Evolutionary conservation across 2,888 invertebrate genomes (phyloP).

Genomic region (Poecilobothrus nobilitatus): DNA sequence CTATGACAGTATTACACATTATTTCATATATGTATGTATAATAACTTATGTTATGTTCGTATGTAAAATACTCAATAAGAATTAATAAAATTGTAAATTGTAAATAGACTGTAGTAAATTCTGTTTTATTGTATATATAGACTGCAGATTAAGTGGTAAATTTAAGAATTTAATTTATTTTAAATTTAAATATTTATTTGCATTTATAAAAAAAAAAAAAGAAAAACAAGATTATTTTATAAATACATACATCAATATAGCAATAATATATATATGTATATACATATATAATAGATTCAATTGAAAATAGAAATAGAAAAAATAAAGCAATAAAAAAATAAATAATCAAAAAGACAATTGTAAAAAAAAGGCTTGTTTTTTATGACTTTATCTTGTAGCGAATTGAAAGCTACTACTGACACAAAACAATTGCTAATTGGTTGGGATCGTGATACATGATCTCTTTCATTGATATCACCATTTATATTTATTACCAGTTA

Average conservation of each 20-base stretch:
- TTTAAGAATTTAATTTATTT: neutral
- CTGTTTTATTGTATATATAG: neutral
- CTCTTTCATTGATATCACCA: conserved; percentile 1
- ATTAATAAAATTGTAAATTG: no score
- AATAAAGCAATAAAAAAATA: no score
- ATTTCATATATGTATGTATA: neutral
- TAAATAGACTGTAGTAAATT: neutral
- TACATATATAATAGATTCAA: neutral
- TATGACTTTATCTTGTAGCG: conserved; percentile 1
- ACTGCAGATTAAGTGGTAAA: neutral
- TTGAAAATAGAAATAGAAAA: neutral
- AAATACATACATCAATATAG: no score
- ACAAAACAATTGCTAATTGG: conserved; percentile 6
- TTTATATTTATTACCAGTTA: neutral
- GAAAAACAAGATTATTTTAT: neutral
- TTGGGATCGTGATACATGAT: conserved; percentile 4
- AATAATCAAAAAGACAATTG: no score
- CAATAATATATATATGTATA: no score
- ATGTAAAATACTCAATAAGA: no score
- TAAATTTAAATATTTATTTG: neutral
- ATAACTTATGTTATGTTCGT: neutral
- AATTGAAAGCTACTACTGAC: conserved; percentile 6
- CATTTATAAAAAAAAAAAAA: neutral
- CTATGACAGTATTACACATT: neutral
- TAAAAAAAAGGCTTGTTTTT: neutral